Base-by-base conservation (phyloP, 2,797 vertebrate species). In the Coccyzus lansbergi region DNA sequence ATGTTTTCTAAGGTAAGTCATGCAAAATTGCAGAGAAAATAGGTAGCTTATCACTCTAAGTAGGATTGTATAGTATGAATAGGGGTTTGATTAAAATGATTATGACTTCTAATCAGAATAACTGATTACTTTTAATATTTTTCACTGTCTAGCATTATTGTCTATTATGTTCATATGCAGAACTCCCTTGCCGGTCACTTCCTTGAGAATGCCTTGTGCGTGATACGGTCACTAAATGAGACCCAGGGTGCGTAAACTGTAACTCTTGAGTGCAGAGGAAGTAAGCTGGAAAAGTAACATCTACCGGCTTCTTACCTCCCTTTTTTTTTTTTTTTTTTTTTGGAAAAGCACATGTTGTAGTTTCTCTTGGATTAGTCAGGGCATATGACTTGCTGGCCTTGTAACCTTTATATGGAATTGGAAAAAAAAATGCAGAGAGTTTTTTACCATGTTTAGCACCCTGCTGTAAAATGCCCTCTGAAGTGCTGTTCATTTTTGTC, bases 111-210 rank as follows among this genome's bases (percentile, higher is more conserved):
- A 33, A 34, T 56, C 64, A 85, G 42, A 94, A 36, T 25, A 71
- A 3, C 8, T 58, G 21, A 44, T 76, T 3, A 12, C 9, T 56
- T 40, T 33, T 24, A 16, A 72, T 36, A 11, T 22, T 72, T 82
- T 85, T 58, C 24, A 29, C 5, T 82, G 40, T 53, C 89, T 42
- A 82, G 28, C 5, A 1, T 60, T 51, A 26, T 22, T 34, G 20
- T 34, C 5, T 49, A 0, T 31, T 62, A 12, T 70, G 15, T 58
- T 1, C 26, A 0, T 38, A 15, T 33, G 25, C 42, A 21, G 11
- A 63, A n/a, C 11, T 62, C 58, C 9, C 3, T 49, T n/a, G 38
- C 28, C 59, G 3, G 52, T 82, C 19, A 0, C 18, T 82, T 81
- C 17, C 29, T 64, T 64, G 64, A 63, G 60, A 83, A 19, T 46